Evolutionary conservation across 2,113 vertebrate genomes (phyloP).

Genomic region (Muntiacus reevesi): DNA sequence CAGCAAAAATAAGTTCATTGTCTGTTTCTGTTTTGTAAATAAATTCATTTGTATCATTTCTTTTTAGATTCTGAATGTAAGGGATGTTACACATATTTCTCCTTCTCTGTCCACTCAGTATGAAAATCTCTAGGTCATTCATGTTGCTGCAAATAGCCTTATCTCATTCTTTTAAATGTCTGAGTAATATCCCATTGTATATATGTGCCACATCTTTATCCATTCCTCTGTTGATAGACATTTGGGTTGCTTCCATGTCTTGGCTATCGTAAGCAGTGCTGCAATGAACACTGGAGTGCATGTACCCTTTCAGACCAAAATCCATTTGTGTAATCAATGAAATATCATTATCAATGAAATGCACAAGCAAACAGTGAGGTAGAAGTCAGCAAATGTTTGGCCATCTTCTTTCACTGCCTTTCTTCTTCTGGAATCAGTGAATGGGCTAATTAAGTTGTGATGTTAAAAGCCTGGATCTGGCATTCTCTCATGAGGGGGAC

Average conservation of each 20-base stretch:
- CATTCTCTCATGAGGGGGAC: neutral
- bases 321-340: neutral
- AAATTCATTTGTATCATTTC: neutral
- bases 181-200: neutral
- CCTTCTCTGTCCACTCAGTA: neutral
- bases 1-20: neutral
- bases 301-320: neutral
- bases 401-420: neutral
- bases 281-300: neutral
- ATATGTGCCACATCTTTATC: neutral
- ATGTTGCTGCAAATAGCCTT: neutral
- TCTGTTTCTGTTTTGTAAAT: neutral
- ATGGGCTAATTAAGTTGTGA: neutral
- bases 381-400: neutral
- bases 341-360: neutral
- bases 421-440: neutral
- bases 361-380: neutral
- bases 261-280: neutral
- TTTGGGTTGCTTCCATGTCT: neutral
- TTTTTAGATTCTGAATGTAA: neutral
- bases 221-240: neutral
- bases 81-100: neutral
- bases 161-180: neutral
- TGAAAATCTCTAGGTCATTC: neutral
- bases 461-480: neutral